phyloP scores from a whole-genome alignment of 1,140 invertebrate species.

The Caenorhabditis briggsae region DNA sequence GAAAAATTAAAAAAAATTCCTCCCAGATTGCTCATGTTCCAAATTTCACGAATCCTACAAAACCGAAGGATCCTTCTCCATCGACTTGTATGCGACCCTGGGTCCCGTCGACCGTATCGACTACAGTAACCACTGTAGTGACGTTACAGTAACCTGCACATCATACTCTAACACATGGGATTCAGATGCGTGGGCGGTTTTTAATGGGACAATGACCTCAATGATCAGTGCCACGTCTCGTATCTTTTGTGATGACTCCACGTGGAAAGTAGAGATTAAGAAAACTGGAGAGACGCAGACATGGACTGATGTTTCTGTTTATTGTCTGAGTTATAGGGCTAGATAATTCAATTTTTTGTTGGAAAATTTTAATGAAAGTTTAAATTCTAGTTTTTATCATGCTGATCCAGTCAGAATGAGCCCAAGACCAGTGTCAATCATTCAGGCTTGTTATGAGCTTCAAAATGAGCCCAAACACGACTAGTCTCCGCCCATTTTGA shows the following conservation, averaged over 20 bases:
- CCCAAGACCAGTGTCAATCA: too few relatives aligned
- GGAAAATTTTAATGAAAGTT: neutral
- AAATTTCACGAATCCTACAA: conserved; percentile 6
- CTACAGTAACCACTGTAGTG: conserved; percentile 20
- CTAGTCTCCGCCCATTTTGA: too few relatives aligned
- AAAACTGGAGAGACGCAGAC: conserved; percentile 10
- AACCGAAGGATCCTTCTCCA: neutral
- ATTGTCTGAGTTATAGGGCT: neutral
- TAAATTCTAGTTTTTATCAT: too few relatives aligned
- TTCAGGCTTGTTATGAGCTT: too few relatives aligned
- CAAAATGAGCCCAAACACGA: too few relatives aligned
- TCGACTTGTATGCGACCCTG: conserved; percentile 1
- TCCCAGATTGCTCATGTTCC: conserved; percentile 11
- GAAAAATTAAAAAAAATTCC: neutral
- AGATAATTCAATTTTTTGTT: neutral
- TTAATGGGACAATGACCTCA: conserved; percentile 29
- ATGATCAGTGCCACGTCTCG: neutral
- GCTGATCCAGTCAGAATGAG: too few relatives aligned
- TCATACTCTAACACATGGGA: neutral
- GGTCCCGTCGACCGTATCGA: conserved; percentile 2
- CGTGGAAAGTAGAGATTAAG: conserved; percentile 15
- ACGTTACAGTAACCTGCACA: conserved; percentile 24
- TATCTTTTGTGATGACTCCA: neutral
- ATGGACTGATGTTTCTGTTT: conserved; percentile 18
- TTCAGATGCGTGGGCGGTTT: conserved; percentile 11